Conservation (phyloP, 2,113 vertebrate genomes). For the Notiomystis cincta region DNA sequence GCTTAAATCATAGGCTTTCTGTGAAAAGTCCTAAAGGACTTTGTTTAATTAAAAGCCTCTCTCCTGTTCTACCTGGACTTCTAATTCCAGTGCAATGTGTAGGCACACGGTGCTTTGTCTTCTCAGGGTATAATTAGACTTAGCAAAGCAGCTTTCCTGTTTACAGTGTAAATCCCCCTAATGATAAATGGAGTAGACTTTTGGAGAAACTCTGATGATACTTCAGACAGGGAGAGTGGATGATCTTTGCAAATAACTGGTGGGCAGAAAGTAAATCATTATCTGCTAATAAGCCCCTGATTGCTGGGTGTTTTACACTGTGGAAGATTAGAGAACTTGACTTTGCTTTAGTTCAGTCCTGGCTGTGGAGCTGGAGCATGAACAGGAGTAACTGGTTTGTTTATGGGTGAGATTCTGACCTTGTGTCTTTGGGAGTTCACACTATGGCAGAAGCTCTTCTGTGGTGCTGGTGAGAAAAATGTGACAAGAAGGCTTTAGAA, state of each 20-base stretch:
- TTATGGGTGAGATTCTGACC: neutral
- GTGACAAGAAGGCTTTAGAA: neutral
- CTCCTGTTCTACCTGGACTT: slow-evolving; percentile 53
- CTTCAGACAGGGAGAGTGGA: slow-evolving; percentile 56
- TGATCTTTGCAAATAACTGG: slow-evolving; percentile 62
- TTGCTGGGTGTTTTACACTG: neutral
- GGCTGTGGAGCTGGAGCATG: neutral
- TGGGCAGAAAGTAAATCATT: slow-evolving; percentile 51
- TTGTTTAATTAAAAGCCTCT: slow-evolving; percentile 67
- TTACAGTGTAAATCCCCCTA: slow-evolving; percentile 75
- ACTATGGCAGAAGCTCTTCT: neutral
- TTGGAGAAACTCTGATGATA: slow-evolving; percentile 47
- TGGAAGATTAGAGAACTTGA: slow-evolving; percentile 13
- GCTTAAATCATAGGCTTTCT: slow-evolving; percentile 36
- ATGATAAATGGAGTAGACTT: slow-evolving; percentile 75
- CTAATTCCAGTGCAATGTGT: slow-evolving; percentile 49
- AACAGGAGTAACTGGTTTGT: neutral
- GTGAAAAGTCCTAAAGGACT: slow-evolving; percentile 62
- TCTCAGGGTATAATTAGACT: slow-evolving; percentile 79
- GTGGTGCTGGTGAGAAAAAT: neutral
- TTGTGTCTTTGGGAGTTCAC: neutral
- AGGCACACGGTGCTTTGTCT: slow-evolving; percentile 62
- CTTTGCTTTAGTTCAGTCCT: neutral
- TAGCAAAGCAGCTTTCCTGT: slow-evolving; percentile 75
- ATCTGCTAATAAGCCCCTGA: slow-evolving; percentile 31